A percentile compares a stretch with the other conserved stretches of the same genome.
Conservation (phyloP, 35 echinoderm and acorn worm genomes). For the Holothuria glaberrima region DNA sequence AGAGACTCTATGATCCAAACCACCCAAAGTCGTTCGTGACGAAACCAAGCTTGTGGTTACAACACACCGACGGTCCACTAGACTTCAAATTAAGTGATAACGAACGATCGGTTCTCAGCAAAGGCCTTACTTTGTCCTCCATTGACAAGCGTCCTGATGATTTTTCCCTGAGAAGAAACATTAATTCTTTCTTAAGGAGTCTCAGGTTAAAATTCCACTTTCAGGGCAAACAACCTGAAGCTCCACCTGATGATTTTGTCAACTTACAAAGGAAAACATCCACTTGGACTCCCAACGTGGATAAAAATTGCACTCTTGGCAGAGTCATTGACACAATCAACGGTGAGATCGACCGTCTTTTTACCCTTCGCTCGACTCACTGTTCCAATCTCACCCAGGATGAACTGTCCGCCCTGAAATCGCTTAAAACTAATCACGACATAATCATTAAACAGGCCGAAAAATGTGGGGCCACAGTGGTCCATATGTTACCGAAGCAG, state of each 20-base stretch:
- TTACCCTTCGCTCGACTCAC: not conserved
- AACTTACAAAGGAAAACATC: conserved; percentile 2
- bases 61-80: not conserved
- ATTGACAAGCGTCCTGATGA: not conserved
- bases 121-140: conserved; percentile 14
- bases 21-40: not conserved
- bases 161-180: not conserved
- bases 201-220: not conserved
- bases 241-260: not conserved
- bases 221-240: not conserved
- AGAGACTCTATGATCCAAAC: not conserved
- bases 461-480: conserved; percentile 20
- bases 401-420: not conserved
- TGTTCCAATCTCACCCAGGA: not conserved
- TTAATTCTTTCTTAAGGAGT: not conserved
- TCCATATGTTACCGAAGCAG: conserved; percentile 14
- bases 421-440: not conserved
- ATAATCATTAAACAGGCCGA: conserved; percentile 29
- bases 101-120: conserved; percentile 27
- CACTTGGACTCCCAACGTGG: not conserved
- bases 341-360: not conserved
- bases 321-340: not conserved
- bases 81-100: not conserved
- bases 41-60: not conserved
- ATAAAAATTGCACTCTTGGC: not conserved